Percentiles rank a stretch among this genome's conserved stretches.
Conservation (phyloP, 2,113 vertebrate genomes). For the Neotoma lepida region DNA sequence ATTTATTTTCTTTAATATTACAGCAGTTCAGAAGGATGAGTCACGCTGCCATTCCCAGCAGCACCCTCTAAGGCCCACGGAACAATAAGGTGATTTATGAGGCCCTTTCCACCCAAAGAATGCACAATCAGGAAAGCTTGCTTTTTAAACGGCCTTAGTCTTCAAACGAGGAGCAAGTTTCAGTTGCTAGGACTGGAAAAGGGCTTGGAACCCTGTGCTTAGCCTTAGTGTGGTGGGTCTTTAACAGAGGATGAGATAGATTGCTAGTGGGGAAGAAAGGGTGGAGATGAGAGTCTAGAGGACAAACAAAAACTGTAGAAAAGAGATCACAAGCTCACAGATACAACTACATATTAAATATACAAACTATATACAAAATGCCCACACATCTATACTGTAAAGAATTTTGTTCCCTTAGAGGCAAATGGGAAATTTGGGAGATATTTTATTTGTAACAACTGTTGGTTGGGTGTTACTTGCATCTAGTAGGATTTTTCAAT, state of each 20-base stretch:
- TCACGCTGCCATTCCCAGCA: constrained; percentile 86
- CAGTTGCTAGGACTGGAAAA: background rate
- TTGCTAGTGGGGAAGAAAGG: background rate
- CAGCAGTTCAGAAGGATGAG: constrained; percentile 86
- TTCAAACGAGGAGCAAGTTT: constrained; percentile 84
- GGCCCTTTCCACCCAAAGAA: constrained; percentile 82
- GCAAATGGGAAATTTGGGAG: background rate
- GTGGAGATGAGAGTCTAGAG: background rate
- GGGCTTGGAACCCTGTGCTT: background rate
- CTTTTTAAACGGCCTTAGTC: constrained; percentile 83
- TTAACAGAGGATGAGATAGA: background rate
- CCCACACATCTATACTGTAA: background rate
- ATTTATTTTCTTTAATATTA: constrained; percentile 90
- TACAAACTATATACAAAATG: background rate
- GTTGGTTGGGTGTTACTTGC: background rate
- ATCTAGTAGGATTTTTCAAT: background rate
- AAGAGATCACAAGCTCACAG: background rate
- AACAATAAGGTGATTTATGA: constrained; percentile 89
- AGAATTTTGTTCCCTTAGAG: background rate
- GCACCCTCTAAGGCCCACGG: constrained; percentile 86
- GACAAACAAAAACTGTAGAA: background rate
- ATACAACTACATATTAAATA: background rate
- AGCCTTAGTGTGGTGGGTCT: background rate
- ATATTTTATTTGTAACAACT: background rate
- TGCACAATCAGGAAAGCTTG: constrained; percentile 80